Base-by-base conservation (phyloP, 2,888 invertebrate species). In the Timandra comae region DNA sequence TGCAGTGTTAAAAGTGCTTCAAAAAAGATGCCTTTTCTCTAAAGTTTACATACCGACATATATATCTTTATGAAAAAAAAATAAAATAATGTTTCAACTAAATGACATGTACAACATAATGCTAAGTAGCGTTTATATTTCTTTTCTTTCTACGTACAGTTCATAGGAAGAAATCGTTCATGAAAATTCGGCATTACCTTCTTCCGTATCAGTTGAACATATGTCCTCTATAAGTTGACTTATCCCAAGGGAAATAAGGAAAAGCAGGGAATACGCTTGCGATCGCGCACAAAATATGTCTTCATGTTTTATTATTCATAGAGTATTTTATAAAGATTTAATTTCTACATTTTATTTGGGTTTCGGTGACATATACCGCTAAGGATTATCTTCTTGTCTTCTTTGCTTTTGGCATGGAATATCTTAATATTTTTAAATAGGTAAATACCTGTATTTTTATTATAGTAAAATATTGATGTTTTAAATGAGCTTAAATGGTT, bases 161-260 rank as follows among this genome's bases (percentile, higher is more conserved):
- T n/a, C n/a, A n/a, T n/a, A n/a, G n/a, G 6, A 16, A 16, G 29
- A 21, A 33, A 16, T 27, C 22, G 21, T 42, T 38, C 35, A 19
- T 35, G 33, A 20, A 45, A 33, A 40, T 37, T 32, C 27, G 29
- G 29, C 35, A 11, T 22, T 30, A 43, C 7, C 12, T 6, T 31
- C 40, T 40, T 35, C 59, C 52, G 66, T 73, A 72, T 73, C 64
- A 62, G 66, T 57, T 65, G 62, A 73, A 79, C 77, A 77, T 77
- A 77, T 77, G 75, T 74, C 68, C 70, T 63, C 69, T 72, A 69
- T 75, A 77, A 77, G 70, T 79, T 75, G 76, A 76, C 65, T 71
- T 65, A 73, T 73, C 84, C 73, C 84, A 7, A 45, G 84, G 84
- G 84, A 84, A 84, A 84, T 84, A 84, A 79, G 75, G 67, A 57